These are phyloP conservation scores for Xenentodon cancila DNA, from an alignment of 2,797 vertebrate species.

Conservation along the genomic window DNA sequence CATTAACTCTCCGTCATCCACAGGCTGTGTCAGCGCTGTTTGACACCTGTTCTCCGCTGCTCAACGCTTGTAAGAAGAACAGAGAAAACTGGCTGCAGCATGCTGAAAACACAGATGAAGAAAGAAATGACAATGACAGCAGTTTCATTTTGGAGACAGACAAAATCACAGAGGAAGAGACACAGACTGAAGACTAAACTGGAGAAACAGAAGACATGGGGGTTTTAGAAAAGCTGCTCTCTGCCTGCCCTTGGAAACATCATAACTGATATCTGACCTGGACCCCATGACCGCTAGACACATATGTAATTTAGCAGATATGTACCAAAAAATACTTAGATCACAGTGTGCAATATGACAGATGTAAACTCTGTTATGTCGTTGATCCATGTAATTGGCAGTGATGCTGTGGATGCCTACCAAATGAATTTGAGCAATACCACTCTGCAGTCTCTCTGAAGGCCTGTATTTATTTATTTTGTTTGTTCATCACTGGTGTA, in stretches of 20 bases:
- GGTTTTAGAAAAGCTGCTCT: slow-evolving; percentile 8
- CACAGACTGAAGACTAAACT: slow-evolving; percentile 8
- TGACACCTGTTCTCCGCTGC: slow-evolving; percentile 51
- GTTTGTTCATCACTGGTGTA: neutral
- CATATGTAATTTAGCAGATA: neutral
- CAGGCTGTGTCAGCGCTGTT: slow-evolving; percentile 65
- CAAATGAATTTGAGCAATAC: neutral
- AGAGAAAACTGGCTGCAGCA: slow-evolving; percentile 64
- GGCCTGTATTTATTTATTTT: neutral
- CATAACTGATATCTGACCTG: neutral
- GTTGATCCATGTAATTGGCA: neutral
- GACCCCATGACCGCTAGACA: neutral
- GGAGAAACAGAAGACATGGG: neutral
- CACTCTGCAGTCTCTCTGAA: neutral
- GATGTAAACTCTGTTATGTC: neutral
- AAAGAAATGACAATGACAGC: slow-evolving; percentile 8
- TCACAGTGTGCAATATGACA: neutral
- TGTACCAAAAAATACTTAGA: neutral
- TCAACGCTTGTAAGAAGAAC: slow-evolving; percentile 64
- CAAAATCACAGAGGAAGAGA: slow-evolving; percentile 8
- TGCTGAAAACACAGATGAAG: slow-evolving; percentile 18
- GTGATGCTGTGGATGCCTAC: neutral
- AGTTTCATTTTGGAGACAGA: slow-evolving; percentile 7
- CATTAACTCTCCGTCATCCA: neutral
- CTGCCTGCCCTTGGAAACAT: neutral